These are phyloP conservation scores for Pelobates fuscus DNA, from an alignment of 2,113 vertebrate species.

Conservation along the genomic window DNA sequence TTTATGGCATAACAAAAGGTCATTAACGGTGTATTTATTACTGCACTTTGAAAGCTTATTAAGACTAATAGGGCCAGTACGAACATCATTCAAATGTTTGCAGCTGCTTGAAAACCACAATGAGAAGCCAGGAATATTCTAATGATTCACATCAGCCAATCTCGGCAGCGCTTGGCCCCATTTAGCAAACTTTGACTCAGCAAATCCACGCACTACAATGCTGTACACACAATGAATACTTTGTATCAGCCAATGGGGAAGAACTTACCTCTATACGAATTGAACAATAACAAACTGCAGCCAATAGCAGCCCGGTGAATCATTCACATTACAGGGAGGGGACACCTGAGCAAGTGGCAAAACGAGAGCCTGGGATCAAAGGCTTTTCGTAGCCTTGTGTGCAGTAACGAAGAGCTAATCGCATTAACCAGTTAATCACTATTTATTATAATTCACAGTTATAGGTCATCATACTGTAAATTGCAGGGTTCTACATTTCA, in stretches of 20 bases:
- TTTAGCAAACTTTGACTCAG: neutral
- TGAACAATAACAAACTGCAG: conserved; percentile 32
- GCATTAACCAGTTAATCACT: no score
- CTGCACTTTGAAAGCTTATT: no score
- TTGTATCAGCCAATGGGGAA: conserved; percentile 8
- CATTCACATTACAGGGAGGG: neutral
- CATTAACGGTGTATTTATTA: no score
- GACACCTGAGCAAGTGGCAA: conserved; percentile 6
- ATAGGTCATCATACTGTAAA: no score
- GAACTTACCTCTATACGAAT: neutral
- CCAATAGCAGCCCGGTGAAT: conserved; percentile 15
- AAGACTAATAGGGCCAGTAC: no score
- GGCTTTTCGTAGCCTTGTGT: neutral
- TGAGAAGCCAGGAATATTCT: neutral
- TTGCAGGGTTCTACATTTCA: no score
- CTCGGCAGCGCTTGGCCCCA: neutral
- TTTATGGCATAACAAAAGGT: no score
- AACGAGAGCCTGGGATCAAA: neutral
- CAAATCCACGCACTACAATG: neutral
- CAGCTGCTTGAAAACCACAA: neutral
- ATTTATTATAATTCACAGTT: no score
- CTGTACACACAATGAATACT: neutral
- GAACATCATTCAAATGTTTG: no score
- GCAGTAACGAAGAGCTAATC: neutral
- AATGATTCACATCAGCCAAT: conserved; percentile 1